Evolutionary conservation across 1,140 invertebrate genomes (phyloP).

Genomic region (Matsumurasca onukii): DNA sequence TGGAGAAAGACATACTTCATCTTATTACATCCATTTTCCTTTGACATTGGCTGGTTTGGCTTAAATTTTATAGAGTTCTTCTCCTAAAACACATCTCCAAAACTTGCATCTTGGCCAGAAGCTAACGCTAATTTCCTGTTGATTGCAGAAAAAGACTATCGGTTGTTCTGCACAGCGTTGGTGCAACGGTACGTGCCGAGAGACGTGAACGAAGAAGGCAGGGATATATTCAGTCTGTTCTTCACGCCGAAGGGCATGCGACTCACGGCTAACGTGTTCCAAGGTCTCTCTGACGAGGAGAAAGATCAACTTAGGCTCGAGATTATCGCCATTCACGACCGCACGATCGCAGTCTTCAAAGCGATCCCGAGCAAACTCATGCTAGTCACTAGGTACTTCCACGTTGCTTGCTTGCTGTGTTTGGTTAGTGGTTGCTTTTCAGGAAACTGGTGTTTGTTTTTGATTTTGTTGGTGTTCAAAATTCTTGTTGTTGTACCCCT

Average conservation of each 20-base stretch:
- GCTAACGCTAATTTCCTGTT: too few relatives aligned
- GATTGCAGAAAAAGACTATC: conserved; percentile 45
- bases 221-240: conserved; percentile 44
- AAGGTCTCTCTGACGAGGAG: conserved; percentile 42
- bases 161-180: conserved; percentile 49
- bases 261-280: conserved; percentile 34
- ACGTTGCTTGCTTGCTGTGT: not conserved
- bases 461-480: too few relatives aligned
- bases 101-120: too few relatives aligned
- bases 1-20: too few relatives aligned
- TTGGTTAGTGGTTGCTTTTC: conserved; percentile 20
- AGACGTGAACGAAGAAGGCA: conserved; percentile 29
- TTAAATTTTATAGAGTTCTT: too few relatives aligned
- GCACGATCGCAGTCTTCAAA: conserved; percentile 49
- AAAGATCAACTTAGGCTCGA: conserved; percentile 45
- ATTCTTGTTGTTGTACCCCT: too few relatives aligned
- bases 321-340: conserved; percentile 48
- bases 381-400: conserved; percentile 53
- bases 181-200: conserved; percentile 45
- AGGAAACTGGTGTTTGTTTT: too few relatives aligned
- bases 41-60: too few relatives aligned
- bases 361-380: conserved; percentile 50
- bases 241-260: conserved; percentile 43
- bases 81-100: too few relatives aligned
- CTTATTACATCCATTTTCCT: too few relatives aligned